phyloP scores from a whole-genome alignment of 2,888 invertebrate species.

The Synanthedon vespiformis region DNA sequence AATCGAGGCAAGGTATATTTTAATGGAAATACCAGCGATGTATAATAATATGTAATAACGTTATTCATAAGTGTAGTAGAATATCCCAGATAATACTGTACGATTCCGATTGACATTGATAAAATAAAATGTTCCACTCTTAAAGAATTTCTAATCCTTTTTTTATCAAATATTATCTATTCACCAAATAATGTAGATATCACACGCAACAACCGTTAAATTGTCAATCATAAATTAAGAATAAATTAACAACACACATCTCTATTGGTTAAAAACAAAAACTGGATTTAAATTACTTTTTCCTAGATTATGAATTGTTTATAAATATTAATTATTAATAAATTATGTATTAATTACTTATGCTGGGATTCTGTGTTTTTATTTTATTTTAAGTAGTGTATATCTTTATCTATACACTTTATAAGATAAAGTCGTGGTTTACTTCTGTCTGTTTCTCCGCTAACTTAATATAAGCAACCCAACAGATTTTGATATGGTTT shows the following conservation, averaged over 20 bases:
- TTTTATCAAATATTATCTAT: background rate
- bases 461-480: too few relatives aligned
- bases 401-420: too few relatives aligned
- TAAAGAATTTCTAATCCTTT: background rate
- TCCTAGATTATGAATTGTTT: background rate
- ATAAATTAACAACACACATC: background rate
- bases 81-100: background rate
- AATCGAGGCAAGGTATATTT: too few relatives aligned
- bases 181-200: constrained; percentile 10
- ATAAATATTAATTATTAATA: background rate
- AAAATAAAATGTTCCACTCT: background rate
- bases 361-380: background rate
- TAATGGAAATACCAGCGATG: too few relatives aligned
- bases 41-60: too few relatives aligned
- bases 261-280: background rate
- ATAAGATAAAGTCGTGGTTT: too few relatives aligned
- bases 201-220: constrained; percentile 9
- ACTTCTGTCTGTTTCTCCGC: too few relatives aligned
- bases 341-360: background rate
- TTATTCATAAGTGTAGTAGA: too few relatives aligned
- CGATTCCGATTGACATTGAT: background rate
- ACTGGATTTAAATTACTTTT: background rate
- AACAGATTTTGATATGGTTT: too few relatives aligned
- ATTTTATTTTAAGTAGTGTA: background rate
- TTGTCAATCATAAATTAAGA: constrained; percentile 6